Conservation (phyloP, 2,888 invertebrate genomes). For the Mesoligia furuncula region DNA sequence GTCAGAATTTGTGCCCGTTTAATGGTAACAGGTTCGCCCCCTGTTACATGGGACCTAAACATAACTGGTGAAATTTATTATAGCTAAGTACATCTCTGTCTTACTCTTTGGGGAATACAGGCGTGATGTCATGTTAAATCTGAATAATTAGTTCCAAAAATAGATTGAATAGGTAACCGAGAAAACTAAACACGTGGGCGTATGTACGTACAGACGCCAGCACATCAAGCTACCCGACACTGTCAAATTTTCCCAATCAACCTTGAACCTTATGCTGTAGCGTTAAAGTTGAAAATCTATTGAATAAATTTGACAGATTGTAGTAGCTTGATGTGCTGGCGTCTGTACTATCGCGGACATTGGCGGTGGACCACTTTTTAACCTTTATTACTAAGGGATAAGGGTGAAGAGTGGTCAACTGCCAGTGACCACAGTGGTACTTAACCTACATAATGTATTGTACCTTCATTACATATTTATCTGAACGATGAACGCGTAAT, state of each 20-base stretch:
- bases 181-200: background rate
- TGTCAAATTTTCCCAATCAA: too few species aligned
- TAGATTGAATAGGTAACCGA: background rate
- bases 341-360: too few species aligned
- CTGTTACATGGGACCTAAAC: background rate
- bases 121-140: background rate
- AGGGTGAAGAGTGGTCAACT: too few species aligned
- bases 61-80: background rate
- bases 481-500: constrained; percentile 22
- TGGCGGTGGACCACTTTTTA: too few species aligned
- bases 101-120: background rate
- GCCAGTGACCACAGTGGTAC: background rate
- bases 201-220: too few species aligned
- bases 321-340: too few species aligned
- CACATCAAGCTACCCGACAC: too few species aligned
- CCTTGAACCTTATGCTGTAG: too few species aligned
- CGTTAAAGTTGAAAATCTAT: too few species aligned
- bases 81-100: background rate
- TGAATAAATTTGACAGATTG: too few species aligned
- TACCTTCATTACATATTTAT: constrained; percentile 22
- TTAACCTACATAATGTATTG: constrained; percentile 6
- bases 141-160: background rate
- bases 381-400: too few species aligned
- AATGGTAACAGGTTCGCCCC: background rate
- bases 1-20: too few species aligned